Evolutionary conservation across 2,113 vertebrate genomes (phyloP).

Genomic region (Ceuthmochares aereus): DNA sequence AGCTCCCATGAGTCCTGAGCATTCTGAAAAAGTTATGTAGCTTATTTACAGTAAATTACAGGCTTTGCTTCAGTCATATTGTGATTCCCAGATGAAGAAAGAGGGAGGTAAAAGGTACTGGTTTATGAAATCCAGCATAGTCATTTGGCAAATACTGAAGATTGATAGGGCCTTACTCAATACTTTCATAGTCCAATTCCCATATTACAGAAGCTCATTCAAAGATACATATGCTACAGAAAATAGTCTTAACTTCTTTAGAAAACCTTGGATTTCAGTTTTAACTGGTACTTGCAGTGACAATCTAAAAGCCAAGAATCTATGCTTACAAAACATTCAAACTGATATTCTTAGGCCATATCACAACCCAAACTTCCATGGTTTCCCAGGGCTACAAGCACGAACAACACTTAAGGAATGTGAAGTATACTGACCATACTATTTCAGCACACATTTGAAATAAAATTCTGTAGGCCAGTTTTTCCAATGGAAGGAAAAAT

Average conservation of each 20-base stretch:
- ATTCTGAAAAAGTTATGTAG: not conserved
- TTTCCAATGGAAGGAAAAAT: not conserved
- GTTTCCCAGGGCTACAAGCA: constrained; percentile 16
- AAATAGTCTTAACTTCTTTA: not conserved
- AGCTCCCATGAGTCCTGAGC: not conserved
- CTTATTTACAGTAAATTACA: not conserved
- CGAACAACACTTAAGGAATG: constrained; percentile 30
- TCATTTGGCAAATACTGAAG: not conserved
- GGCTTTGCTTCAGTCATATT: not conserved
- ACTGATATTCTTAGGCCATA: not conserved
- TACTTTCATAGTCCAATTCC: not conserved
- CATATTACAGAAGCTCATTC: not conserved
- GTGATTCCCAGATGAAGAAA: not conserved
- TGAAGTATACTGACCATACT: not conserved
- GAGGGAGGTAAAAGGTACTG: not conserved
- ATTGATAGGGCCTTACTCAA: not conserved
- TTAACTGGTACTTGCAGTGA: not conserved
- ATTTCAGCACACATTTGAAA: constrained; percentile 21
- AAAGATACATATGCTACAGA: not conserved
- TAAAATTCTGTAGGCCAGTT: not conserved
- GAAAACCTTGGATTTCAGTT: not conserved
- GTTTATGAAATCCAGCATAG: not conserved
- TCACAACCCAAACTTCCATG: not conserved
- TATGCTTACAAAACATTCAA: not conserved
- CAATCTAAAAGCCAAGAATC: not conserved